Evolutionary conservation across 2,113 vertebrate species (phyloP).

Genomic region (Piliocolobus tephrosceles): DNA sequence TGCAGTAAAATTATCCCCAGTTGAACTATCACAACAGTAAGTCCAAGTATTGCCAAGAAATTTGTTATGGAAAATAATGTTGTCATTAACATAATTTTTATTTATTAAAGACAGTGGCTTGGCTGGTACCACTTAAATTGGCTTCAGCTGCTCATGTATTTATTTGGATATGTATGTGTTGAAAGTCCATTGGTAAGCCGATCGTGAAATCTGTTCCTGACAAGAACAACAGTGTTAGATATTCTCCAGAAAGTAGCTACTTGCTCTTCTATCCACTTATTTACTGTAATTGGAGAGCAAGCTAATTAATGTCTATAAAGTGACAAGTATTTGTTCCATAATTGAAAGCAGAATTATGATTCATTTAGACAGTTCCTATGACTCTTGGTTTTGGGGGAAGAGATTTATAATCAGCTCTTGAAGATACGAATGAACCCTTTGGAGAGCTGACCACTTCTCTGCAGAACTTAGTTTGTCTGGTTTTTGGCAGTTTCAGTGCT

Average conservation of each 20-base stretch:
- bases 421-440: background rate
- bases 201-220: background rate
- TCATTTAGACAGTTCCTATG: background rate
- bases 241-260: background rate
- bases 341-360: conserved; percentile 16
- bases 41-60: conserved; percentile 25
- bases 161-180: background rate
- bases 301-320: background rate
- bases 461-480: background rate
- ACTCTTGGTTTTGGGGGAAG: background rate
- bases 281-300: background rate
- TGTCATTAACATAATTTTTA: background rate
- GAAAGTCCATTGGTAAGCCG: background rate
- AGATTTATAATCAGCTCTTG: background rate
- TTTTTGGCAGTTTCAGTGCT: background rate
- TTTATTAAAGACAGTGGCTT: conserved; percentile 10
- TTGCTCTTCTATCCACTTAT: background rate
- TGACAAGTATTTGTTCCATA: background rate
- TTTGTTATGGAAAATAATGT: conserved; percentile 14
- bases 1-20: background rate
- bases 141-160: background rate
- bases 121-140: background rate
- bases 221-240: background rate
- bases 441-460: background rate
- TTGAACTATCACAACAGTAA: background rate